Percentiles rank a stretch among this genome's conserved stretches.
phyloP scores from a whole-genome alignment of 2,797 vertebrate genomes.

The Anolis apletophallus region DNA sequence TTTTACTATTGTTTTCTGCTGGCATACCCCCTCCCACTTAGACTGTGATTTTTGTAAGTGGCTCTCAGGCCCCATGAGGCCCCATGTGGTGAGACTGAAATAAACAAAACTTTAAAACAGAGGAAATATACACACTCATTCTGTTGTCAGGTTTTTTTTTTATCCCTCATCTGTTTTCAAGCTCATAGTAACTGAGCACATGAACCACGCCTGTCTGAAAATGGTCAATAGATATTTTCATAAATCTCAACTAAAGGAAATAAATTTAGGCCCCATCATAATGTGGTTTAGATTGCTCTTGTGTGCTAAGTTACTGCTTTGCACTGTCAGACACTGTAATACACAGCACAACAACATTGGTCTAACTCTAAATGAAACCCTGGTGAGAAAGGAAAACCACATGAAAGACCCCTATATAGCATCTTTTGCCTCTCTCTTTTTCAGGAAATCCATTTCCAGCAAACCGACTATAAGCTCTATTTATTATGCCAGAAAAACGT shows the following conservation, averaged over 20 bases:
- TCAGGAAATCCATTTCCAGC: conserved; percentile 70
- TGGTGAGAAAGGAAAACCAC: conserved; percentile 42
- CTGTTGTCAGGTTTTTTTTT: background rate
- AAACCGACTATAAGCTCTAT: conserved; percentile 68
- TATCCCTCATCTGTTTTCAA: background rate
- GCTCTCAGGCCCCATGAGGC: background rate
- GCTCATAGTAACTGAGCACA: background rate
- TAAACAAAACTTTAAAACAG: background rate
- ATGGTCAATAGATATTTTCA: conserved; percentile 15
- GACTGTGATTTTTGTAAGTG: background rate
- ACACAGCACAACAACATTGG: conserved; percentile 24
- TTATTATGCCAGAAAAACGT: conserved; percentile 68
- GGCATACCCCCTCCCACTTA: too few species aligned
- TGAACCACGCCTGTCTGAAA: background rate
- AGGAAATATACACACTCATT: background rate
- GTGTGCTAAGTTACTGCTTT: conserved; percentile 51
- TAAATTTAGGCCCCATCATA: conserved; percentile 47
- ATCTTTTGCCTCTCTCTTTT: conserved; percentile 52
- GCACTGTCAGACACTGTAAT: conserved; percentile 36
- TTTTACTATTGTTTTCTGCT: background rate
- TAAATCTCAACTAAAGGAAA: conserved; percentile 27
- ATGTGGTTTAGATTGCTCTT: conserved; percentile 49
- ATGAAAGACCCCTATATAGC: background rate
- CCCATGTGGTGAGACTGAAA: background rate
- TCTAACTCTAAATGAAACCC: conserved; percentile 45